Conservation (phyloP, 2,113 vertebrate species). For the Orientallactaga bullata region DNA sequence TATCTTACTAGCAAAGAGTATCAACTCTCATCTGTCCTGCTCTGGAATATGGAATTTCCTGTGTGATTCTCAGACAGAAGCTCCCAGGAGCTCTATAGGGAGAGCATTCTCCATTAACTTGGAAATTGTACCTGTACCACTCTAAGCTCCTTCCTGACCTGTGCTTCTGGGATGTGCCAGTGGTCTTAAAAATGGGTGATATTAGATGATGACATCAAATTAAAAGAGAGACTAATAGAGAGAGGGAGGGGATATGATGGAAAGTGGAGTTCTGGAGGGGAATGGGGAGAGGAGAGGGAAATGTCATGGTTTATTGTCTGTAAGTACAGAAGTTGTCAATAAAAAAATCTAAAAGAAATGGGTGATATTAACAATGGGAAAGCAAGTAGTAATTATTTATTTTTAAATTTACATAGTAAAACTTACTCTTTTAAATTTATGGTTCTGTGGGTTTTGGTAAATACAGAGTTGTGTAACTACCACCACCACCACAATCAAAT, state of each 20-base stretch:
- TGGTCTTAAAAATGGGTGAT: conserved; percentile 19
- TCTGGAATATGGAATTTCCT: neutral
- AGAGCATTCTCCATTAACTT: neutral
- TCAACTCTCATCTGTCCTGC: neutral
- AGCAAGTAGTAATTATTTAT: conserved; percentile 26
- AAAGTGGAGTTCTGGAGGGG: too few relatives aligned
- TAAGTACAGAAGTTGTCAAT: too few relatives aligned
- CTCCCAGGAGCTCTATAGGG: neutral
- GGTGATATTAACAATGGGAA: conserved; percentile 6
- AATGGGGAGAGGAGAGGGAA: too few relatives aligned
- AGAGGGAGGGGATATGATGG: too few relatives aligned
- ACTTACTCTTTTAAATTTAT: neutral
- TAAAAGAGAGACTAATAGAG: too few relatives aligned
- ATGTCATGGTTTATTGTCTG: too few relatives aligned
- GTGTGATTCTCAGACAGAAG: conserved; percentile 23
- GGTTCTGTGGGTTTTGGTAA: neutral
- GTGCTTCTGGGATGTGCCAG: conserved; percentile 16
- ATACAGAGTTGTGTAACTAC: neutral
- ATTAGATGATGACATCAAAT: too few relatives aligned
- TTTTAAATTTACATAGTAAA: conserved; percentile 40
- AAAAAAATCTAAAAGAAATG: too few relatives aligned
- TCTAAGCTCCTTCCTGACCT: neutral
- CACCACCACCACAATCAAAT: neutral
- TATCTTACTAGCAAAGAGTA: conserved; percentile 5
- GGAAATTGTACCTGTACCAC: neutral